Base-by-base conservation (phyloP, 2,113 vertebrate genomes). In the Melanostigma gelatinosum region DNA sequence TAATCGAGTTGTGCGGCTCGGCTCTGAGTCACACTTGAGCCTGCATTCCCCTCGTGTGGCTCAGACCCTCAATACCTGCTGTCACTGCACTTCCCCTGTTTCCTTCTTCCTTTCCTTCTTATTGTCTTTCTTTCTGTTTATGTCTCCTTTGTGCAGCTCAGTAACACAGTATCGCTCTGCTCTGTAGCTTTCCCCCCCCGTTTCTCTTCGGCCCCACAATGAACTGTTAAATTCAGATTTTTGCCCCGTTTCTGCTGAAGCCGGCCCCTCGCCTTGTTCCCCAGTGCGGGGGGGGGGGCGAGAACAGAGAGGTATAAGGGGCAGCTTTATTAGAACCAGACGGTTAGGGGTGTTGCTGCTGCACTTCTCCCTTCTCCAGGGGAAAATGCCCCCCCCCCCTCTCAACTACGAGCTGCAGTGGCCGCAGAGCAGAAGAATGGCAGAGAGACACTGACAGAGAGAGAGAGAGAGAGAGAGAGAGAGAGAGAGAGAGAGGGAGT, bases 301-400 rank as follows among this genome's bases (percentile, higher is more conserved):
- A 69, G 75, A 85, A 66, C 52, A 78, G 82, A 79, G 88, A 86
- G 77, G 85, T 86, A 87, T 62, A 84, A 91, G 88, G 88, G 88
- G 89, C 87, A 90, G 79, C 86, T 92, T 95, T 94, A 95, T 95
- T 94, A 94, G 88, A 95, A 94, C 82, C 95, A 95, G 94, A 93
- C 93, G 79, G 91, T 91, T 86, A 77, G 86, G 94, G 94, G 94
- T 92, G 93, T 92, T 91, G 89, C 90, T 83, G 78, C 89, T 83
- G 79, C 61, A 27, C 71, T 68, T 75, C 81, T 84, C 69, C 69
- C 72, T 90, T 76, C 67, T 87, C 61, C 73, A 36, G 79, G 57
- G 85, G 82, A 90, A 86, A 91, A 77, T 27, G 29, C 83, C 77
- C 72, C 88, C 84, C 40, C 78, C 85, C 77, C 71, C 89, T 66